A percentile compares a stretch with the other conserved stretches of the same genome.
These are phyloP conservation scores for Clamator glandarius DNA, from an alignment of 2,797 vertebrate species.

Conservation along the genomic window DNA sequence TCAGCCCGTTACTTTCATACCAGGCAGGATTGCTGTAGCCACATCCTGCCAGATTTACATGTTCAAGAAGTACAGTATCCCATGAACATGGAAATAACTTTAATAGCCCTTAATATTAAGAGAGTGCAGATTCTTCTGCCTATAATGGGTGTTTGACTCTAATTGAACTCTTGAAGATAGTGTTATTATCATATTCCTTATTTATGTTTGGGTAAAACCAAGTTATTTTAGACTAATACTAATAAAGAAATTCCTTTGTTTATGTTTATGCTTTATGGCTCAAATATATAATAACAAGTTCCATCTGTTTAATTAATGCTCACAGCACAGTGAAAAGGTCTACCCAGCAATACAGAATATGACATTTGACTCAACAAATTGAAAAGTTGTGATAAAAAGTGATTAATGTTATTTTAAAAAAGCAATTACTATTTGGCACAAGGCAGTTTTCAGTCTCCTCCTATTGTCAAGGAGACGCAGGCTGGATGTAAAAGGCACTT, in stretches of 20 bases:
- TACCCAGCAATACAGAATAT: neutral
- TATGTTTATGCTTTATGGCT: slow-evolving; percentile 3
- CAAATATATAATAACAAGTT: neutral
- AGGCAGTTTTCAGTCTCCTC: neutral
- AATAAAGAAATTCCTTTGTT: neutral
- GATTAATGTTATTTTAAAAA: slow-evolving; percentile 47
- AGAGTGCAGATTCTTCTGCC: neutral
- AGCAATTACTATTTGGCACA: slow-evolving; percentile 15
- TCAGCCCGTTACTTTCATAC: slow-evolving; percentile 2
- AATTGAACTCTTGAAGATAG: neutral
- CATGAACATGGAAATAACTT: neutral
- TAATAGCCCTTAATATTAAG: neutral
- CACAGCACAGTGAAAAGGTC: neutral
- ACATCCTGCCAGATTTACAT: neutral
- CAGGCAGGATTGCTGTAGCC: neutral
- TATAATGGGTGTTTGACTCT: neutral
- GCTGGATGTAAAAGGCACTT: neutral
- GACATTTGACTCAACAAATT: slow-evolving; percentile 47
- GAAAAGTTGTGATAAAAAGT: slow-evolving; percentile 39
- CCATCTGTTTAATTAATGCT: slow-evolving; percentile 27
- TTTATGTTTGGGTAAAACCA: neutral
- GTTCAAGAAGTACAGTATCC: neutral
- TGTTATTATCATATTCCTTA: neutral
- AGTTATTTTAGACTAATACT: neutral
- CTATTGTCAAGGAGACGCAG: neutral